Base-by-base conservation (phyloP, 1,140 invertebrate genomes). In the Leptinotarsa texana region DNA sequence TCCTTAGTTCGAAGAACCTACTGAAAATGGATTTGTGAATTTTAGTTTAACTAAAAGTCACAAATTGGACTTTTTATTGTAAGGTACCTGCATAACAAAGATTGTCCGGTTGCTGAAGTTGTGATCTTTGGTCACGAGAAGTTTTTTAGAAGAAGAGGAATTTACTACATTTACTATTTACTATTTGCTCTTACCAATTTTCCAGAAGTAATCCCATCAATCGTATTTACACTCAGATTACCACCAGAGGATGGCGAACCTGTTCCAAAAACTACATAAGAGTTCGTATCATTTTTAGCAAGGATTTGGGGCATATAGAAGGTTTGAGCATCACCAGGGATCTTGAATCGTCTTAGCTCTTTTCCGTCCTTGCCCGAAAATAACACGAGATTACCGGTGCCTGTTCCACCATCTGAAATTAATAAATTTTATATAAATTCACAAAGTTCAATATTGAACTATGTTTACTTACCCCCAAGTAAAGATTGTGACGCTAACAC, bases 241-340 rank as follows among this genome's bases (percentile, higher is more conserved):
- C 94, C 94, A 0, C 89, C 86, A 63, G 92, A 89, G 63, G 91
- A 91, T 80, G 93, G 91, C 33, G 92, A 92, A 4, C 93, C 94
- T 0, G 93, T 94, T 18, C 93, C 91, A 81, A 94, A 86, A 4
- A 88, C 75, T n/a, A 88, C 78, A 61, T 89, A 84, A 73, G 88
- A 86, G 69, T 88, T 87, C 42, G 88, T 89, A 82, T 91, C 89
- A 42, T 87, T 85, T 80, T 87, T 86, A 1, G 87, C 83, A 6
- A 92, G 78, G 24, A 89, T 82, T 82, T 92, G 90, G 11, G 93
- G 93, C n/a, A 91, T 91, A 75, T 86, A 87, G 80, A 94, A 94
- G 74, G 94, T 90, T 85, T 95, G 92, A 72, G 89, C 88, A 47
- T 87, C 85, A 79, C 91, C 89, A 4, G 93, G 93, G 63, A 93